These are phyloP conservation scores for Thaleichthys pacificus DNA, from an alignment of 2,797 vertebrate genomes.

Conservation along the genomic window DNA sequence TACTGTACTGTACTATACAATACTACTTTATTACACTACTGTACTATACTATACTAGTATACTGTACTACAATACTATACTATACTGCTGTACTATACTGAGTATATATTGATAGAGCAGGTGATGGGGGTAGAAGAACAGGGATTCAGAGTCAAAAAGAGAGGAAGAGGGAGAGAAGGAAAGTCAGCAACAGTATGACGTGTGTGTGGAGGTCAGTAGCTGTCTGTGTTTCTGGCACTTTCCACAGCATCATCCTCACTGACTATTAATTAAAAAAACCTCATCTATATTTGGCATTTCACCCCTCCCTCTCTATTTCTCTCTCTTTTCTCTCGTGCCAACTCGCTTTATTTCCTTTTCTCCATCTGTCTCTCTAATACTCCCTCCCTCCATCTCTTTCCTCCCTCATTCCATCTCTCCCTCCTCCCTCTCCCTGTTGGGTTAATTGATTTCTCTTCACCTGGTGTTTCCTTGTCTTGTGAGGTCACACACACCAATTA, in stretches of 20 bases:
- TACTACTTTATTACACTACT: too few relatives aligned
- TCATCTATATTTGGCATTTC: conserved; percentile 7
- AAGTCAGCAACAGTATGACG: too few relatives aligned
- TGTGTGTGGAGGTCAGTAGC: neutral
- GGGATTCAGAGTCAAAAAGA: neutral
- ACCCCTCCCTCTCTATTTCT: neutral
- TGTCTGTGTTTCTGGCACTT: too few relatives aligned
- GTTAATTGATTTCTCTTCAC: conserved; percentile 4
- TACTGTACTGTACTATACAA: too few relatives aligned
- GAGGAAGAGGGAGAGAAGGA: neutral
- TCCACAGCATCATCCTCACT: neutral
- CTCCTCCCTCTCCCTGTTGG: neutral
- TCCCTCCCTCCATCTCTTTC: neutral
- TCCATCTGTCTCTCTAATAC: neutral
- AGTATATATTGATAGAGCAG: neutral
- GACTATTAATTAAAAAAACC: neutral
- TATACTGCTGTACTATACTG: too few relatives aligned
- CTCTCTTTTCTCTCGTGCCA: neutral
- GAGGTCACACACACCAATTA: conserved; percentile 10
- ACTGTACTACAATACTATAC: too few relatives aligned
- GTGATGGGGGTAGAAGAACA: neutral
- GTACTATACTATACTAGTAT: too few relatives aligned
- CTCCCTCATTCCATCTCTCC: neutral
- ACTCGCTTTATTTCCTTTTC: neutral
- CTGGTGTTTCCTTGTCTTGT: conserved; percentile 2